Evolutionary conservation across 2,113 vertebrate species (phyloP), one percentile per base, ranked within the genome.

Genomic region (Orientallactaga bullata): DNA sequence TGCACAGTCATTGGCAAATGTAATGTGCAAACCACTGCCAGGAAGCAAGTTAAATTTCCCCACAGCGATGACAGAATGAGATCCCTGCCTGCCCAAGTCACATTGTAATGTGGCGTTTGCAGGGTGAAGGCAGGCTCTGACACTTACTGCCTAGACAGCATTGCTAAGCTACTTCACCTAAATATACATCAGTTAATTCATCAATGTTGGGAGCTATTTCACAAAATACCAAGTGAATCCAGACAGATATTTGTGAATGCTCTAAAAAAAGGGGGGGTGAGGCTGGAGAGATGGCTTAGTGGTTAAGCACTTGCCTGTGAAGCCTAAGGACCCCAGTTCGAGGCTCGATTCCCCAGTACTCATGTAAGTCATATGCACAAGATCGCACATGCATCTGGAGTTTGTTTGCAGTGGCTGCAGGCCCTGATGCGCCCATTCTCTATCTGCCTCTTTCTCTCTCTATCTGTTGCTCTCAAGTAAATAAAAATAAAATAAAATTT

Each of bases 91-190:
- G 35, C 35, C 51, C 39, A 10, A 10, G 12, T 30, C 37, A 28
- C 5, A 23, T 51, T 74, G 35, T 32, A 55, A 20, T 13, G 11
- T 11, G 68, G 74, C 90, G 26, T 3, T 15, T 42, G 28, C 5
- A 8, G 16, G 28, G 32, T 71, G 69, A 95, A 60, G 3, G 3
- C 24, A 24, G 61, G 12, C 23, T 24, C 28, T 65, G 26, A 37
- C 23, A 21, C 30, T 30, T 60, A 24, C 18, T 47, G 76, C 26
- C 39, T 61, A 9, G n/a, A 16, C 39, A 39, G 11, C 20, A 4
- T 61, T 63, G n/a, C 32, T 51, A 80, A 85, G 68, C 68, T n/a
- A 58, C 32, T 94, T 84, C 77, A 61, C 11, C 42, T 84, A 32
- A 17, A 42, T 12, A n/a, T 16, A 18, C 37, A 37, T 72, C 18